A percentile compares a stretch with the other conserved stretches of the same genome.
Evolutionary conservation across 2,113 vertebrate species (phyloP).

Genomic region (Serilophus lunatus): DNA sequence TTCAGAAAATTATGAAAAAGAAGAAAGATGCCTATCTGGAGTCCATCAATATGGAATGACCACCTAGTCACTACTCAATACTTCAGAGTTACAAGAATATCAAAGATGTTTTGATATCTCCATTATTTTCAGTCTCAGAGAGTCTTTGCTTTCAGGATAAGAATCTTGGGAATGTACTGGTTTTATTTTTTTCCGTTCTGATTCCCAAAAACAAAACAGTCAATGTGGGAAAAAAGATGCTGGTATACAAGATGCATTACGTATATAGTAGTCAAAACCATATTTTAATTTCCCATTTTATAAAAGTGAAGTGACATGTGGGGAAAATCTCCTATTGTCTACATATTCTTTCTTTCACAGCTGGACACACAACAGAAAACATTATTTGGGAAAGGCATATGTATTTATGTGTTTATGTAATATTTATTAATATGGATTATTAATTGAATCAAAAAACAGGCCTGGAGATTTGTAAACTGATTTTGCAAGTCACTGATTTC

Average conservation of each 20-base stretch:
- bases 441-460: neutral
- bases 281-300: neutral
- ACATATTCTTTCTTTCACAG: neutral
- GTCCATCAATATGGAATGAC: neutral
- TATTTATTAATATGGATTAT: neutral
- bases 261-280: neutral
- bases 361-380: neutral
- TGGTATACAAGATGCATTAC: neutral
- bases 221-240: neutral
- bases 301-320: neutral
- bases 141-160: neutral
- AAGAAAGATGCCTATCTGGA: neutral
- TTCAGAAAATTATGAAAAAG: neutral
- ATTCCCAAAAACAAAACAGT: neutral
- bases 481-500: neutral
- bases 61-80: neutral
- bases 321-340: neutral
- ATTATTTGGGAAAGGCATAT: neutral
- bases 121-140: neutral
- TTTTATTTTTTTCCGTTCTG: neutral
- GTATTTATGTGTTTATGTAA: neutral
- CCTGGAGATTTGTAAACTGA: neutral
- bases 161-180: neutral
- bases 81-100: slow-evolving; percentile 18
- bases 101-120: slow-evolving; percentile 6